Evolutionary conservation across 92 coral and sea anemone genomes (phyloP).

Genomic region (Palythoa grandiflora): DNA sequence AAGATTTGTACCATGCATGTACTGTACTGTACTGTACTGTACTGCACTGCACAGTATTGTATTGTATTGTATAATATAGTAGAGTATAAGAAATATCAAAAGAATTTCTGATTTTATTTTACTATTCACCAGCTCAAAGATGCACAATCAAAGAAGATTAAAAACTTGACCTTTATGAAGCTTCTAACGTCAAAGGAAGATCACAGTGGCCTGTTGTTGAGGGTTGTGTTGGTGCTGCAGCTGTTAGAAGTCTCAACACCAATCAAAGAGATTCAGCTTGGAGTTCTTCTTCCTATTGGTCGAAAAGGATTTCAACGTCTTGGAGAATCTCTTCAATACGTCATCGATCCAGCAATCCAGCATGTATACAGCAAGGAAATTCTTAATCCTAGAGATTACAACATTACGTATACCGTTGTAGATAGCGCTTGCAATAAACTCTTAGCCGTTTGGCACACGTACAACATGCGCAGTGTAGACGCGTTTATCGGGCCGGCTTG

Average conservation of each 20-base stretch:
- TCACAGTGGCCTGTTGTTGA: conserved; percentile 19
- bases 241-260: conserved; percentile 2
- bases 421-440: conserved; percentile 72
- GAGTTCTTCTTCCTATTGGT: conserved; percentile 71
- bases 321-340: conserved; percentile 68
- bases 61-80: too few relatives aligned
- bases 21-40: too few relatives aligned
- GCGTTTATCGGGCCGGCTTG: conserved; percentile 91
- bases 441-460: conserved; percentile 61
- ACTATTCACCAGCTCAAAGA: neutral
- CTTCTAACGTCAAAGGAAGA: neutral
- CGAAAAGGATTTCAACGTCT: conserved; percentile 50
- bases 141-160: neutral
- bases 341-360: conserved; percentile 66
- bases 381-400: conserved; percentile 58
- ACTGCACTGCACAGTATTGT: too few relatives aligned
- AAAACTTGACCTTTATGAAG: conserved; percentile 23
- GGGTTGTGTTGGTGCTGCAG: conserved; percentile 13
- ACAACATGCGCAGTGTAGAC: conserved; percentile 53
- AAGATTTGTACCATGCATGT: too few relatives aligned
- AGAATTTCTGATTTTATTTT: too few relatives aligned
- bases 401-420: conserved; percentile 60
- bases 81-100: too few relatives aligned
- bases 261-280: conserved; percentile 40
- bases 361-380: conserved; percentile 51